Evolutionary conservation across 1,140 invertebrate species (phyloP).

Genomic region (Polypedilum pembai): DNA sequence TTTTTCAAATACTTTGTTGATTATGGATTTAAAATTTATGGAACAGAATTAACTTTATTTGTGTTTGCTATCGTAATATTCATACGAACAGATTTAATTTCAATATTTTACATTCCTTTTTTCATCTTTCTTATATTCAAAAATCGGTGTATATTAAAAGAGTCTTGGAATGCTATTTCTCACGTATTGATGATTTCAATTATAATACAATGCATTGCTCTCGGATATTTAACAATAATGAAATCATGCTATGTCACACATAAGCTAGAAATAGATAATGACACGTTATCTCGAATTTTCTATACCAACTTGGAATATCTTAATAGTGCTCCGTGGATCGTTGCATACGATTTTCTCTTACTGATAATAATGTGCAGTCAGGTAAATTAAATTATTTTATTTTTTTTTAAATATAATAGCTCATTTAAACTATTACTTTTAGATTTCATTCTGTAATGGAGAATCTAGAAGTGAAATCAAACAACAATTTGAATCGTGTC

Average conservation of each 20-base stretch:
- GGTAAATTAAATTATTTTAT: neutral
- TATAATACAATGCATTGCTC: constrained; percentile 76
- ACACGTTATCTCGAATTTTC: constrained; percentile 34
- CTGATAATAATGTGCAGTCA: neutral
- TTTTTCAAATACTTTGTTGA: constrained; percentile 81
- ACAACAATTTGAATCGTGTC: no score
- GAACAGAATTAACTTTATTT: constrained; percentile 78
- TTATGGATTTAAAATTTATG: constrained; percentile 89
- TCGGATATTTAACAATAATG: constrained; percentile 37
- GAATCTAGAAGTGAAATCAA: no score
- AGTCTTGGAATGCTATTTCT: constrained; percentile 76
- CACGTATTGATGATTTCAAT: constrained; percentile 66
- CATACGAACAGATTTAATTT: constrained; percentile 76
- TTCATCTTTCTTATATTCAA: constrained; percentile 64
- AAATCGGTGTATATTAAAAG: constrained; percentile 52
- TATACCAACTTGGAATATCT: constrained; percentile 41
- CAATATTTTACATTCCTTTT: constrained; percentile 76
- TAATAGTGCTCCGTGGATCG: neutral
- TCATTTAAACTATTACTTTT: no score
- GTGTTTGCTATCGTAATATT: constrained; percentile 74
- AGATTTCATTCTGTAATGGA: no score
- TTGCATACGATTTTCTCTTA: neutral
- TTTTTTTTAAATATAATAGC: no score
- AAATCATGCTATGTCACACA: constrained; percentile 26
- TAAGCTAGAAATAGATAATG: no score